Conservation (phyloP, 2,797 vertebrate genomes). For the Cuculus canorus region DNA sequence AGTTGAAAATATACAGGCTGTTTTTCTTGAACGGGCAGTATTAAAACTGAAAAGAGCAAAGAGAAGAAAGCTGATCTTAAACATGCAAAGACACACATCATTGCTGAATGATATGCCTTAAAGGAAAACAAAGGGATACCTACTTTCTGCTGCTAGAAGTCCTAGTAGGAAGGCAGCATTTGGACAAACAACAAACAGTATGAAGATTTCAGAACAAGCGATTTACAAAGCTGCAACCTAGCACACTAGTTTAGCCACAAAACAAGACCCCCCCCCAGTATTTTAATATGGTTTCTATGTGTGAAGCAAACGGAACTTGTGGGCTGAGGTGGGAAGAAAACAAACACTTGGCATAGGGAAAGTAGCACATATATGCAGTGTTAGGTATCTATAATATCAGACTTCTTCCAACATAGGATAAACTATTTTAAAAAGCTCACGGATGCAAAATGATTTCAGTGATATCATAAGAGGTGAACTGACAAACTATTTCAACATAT, state of each 20-base stretch:
- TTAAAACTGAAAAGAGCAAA: constrained; percentile 75
- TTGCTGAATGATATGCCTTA: constrained; percentile 76
- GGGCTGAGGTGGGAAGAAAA: background rate
- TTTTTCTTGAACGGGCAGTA: constrained; percentile 64
- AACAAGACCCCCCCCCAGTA: background rate
- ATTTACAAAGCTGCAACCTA: constrained; percentile 75
- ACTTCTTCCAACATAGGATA: background rate
- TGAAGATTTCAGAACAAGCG: constrained; percentile 78
- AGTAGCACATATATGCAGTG: background rate
- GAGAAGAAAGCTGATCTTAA: constrained; percentile 65
- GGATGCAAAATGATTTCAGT: background rate
- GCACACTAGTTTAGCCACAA: constrained; percentile 64
- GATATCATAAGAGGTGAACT: background rate
- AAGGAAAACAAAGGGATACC: constrained; percentile 88
- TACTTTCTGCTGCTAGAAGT: constrained; percentile 99
- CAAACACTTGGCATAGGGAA: background rate
- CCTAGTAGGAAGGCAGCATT: constrained; percentile 91
- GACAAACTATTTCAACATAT: background rate
- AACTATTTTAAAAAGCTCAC: background rate
- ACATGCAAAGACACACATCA: constrained; percentile 79
- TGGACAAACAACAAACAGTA: constrained; percentile 87
- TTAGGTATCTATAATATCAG: background rate
- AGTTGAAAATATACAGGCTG: background rate
- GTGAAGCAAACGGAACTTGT: background rate
- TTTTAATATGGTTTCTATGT: background rate